Conservation (phyloP, 2,113 vertebrate genomes). For the Chaetura pelagica region DNA sequence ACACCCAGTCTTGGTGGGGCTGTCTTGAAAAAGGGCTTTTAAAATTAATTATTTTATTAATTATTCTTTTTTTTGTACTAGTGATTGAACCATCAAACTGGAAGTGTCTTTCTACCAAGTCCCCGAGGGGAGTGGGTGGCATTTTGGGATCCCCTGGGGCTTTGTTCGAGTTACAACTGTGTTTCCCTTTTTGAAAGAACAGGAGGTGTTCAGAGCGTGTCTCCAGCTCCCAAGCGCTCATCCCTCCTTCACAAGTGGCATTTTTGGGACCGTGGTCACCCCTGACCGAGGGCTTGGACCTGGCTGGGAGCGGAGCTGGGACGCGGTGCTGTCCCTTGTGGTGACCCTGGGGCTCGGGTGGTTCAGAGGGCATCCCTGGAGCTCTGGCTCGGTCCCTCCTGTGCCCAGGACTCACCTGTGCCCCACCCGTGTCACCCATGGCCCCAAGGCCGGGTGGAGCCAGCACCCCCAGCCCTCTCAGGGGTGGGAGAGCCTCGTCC, state of each 20-base stretch:
- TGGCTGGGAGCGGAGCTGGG: accelerated
- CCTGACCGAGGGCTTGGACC: too few species aligned
- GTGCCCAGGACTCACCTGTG: accelerated
- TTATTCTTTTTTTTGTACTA: not conserved
- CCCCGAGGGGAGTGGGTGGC: not conserved
- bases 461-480: too few species aligned
- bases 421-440: accelerated
- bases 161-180: not conserved
- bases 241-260: not conserved
- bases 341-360: not conserved
- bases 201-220: accelerated
- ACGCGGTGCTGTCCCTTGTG: accelerated
- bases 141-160: not conserved
- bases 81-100: not conserved
- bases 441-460: not conserved
- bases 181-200: accelerated
- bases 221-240: too few species aligned
- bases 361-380: not conserved
- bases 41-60: not conserved
- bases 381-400: too few species aligned
- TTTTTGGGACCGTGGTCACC: accelerated
- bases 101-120: accelerated
- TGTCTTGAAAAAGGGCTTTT: too few species aligned
- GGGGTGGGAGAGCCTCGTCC: accelerated
- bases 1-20: accelerated